These are phyloP conservation scores for Chauna torquata DNA, from an alignment of 2,113 vertebrate genomes.

Conservation along the genomic window DNA sequence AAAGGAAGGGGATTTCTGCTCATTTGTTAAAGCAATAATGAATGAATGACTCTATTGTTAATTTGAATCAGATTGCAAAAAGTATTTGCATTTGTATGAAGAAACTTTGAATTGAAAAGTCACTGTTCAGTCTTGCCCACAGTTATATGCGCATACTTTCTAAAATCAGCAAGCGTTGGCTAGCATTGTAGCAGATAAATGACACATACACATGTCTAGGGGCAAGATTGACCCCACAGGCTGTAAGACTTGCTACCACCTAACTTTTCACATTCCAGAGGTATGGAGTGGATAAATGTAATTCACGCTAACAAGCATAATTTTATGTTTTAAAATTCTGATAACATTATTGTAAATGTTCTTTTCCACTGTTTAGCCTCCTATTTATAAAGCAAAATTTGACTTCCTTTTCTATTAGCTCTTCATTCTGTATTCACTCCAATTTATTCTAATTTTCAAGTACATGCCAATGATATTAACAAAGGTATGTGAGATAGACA, in stretches of 20 bases:
- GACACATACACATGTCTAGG: neutral
- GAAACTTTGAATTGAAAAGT: slow-evolving; percentile 41
- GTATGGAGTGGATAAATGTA: neutral
- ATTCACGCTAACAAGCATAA: neutral
- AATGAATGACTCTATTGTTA: slow-evolving; percentile 54
- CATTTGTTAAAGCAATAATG: slow-evolving; percentile 20
- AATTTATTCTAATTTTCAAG: neutral
- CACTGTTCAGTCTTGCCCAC: slow-evolving; percentile 58
- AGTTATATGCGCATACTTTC: slow-evolving; percentile 35
- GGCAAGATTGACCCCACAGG: slow-evolving; percentile 22
- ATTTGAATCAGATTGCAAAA: slow-evolving; percentile 65
- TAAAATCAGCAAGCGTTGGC: slow-evolving; percentile 40
- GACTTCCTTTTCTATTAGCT: neutral
- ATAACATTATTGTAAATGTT: neutral
- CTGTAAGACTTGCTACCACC: neutral
- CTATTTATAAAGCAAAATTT: neutral
- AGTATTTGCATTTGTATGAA: slow-evolving; percentile 58
- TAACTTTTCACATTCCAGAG: neutral
- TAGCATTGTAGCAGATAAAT: slow-evolving; percentile 5
- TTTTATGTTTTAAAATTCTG: neutral
- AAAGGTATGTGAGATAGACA: neutral
- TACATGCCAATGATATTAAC: neutral
- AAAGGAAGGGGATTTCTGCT: slow-evolving; percentile 65
- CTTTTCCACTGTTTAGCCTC: neutral
- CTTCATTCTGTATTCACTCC: neutral